These are phyloP conservation scores for Oscheius sp. DNA, from an alignment of 2,888 invertebrate genomes.

Conservation along the genomic window DNA sequence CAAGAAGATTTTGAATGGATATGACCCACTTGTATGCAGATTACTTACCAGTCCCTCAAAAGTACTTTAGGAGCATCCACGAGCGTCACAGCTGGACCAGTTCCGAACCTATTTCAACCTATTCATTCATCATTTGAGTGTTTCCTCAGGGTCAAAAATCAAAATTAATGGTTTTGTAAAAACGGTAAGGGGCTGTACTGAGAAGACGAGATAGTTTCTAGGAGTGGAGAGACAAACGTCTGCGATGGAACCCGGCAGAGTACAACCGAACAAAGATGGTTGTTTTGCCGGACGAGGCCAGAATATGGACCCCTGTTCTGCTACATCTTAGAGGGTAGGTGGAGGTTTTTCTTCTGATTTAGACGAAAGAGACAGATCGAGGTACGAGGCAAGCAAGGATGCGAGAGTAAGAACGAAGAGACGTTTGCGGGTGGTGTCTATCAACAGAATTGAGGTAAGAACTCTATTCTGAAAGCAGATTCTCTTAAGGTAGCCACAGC, in stretches of 20 bases:
- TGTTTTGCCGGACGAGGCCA: not conserved
- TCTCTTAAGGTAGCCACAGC: not conserved
- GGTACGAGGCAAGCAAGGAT: not conserved
- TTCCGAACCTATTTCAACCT: not conserved
- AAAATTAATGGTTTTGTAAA: slow-evolving; percentile 17
- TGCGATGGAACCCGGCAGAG: slow-evolving; percentile 30
- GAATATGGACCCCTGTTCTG: slow-evolving; percentile 17
- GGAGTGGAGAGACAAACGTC: slow-evolving; percentile 20
- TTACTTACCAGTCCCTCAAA: not conserved
- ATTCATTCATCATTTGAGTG: slow-evolving; percentile 25
- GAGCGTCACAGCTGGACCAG: not conserved
- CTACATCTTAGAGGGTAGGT: not conserved
- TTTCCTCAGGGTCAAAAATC: not conserved
- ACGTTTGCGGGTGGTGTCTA: not conserved
- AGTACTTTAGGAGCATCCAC: slow-evolving; percentile 10
- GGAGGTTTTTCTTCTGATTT: not conserved
- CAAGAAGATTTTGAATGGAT: slow-evolving; percentile 27
- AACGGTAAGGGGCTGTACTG: not conserved
- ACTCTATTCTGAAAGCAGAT: not conserved
- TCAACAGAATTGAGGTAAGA: not conserved
- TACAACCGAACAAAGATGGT: not conserved
- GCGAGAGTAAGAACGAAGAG: not conserved
- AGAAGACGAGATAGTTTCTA: not conserved
- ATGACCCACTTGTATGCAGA: slow-evolving; percentile 2
- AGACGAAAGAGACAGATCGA: not conserved